Evolutionary conservation across 2,888 invertebrate genomes (phyloP), one percentile per base, ranked within the genome.

Genomic region (Heliconius hortense): DNA sequence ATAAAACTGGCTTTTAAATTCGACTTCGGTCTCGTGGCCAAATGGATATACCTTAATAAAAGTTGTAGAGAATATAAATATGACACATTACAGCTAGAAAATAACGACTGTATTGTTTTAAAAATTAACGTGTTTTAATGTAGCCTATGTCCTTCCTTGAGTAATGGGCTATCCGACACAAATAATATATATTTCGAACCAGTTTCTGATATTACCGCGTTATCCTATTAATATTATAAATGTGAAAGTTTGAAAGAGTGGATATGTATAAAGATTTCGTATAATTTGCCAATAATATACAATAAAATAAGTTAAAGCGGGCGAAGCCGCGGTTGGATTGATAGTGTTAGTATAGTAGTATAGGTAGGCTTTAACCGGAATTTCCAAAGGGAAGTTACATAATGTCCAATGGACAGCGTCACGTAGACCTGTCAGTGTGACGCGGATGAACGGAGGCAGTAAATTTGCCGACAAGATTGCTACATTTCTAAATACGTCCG

Each of bases 341-440:
- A 18, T 53, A 53, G n/a, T n/a, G 4, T n/a, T 56, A n/a, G 56
- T 10, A n/a, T n/a, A 56, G 56, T 10, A 21, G n/a, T n/a, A 56
- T 56, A n/a, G 48, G 28, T 59, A 18, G 56, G 13, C 7, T 43
- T 43, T 15, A 24, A 56, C 71, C 24, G 18, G 26, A 71, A 60
- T 60, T 60, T 39, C 59, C 26, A 60, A 60, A 26, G 18, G 39
- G 43, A 28, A 60, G 69, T 69, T 56, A 31, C 56, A 28, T 31
- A 28, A 68, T 53, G 26, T n/a, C 43, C 31, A 24, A 31, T 31
- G 69, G 56, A 56, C 68, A 15, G 48, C 26, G 48, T 28, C 48
- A 68, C 31, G 53, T 53, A 53, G 28, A 21, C 53, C 13, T 68
- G 68, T 68, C 68, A 68, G 11, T n/a, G 68, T 68, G 53, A 68